Conservation (phyloP, 1,140 invertebrate genomes). For the Lepidurus couesii region DNA sequence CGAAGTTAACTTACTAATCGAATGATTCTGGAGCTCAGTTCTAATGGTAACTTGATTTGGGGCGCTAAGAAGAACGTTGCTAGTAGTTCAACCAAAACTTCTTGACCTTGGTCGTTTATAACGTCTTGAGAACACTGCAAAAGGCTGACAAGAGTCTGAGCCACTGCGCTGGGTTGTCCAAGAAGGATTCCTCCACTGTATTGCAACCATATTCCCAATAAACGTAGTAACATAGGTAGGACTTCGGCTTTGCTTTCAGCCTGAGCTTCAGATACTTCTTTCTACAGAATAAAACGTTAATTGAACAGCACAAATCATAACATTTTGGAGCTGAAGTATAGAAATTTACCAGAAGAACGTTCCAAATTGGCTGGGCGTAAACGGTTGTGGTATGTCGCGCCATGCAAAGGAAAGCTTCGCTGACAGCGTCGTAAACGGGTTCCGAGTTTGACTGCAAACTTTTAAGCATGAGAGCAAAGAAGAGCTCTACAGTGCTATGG, state of each 20-base stretch:
- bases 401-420: constrained; percentile 24
- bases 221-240: neutral
- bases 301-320: neutral
- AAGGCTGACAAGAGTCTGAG: neutral
- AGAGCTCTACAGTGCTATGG: constrained; percentile 65
- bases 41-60: neutral
- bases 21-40: neutral
- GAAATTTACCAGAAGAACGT: constrained; percentile 40
- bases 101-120: neutral
- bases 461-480: constrained; percentile 57
- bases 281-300: constrained; percentile 11
- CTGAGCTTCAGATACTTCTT: neutral
- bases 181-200: constrained; percentile 59
- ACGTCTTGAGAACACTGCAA: neutral
- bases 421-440: constrained; percentile 25
- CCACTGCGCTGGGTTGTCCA: constrained; percentile 49
- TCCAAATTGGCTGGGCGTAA: constrained; percentile 39
- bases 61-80: constrained; percentile 47
- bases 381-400: constrained; percentile 36
- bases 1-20: neutral
- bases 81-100: constrained; percentile 41
- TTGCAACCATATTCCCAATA: constrained; percentile 44
- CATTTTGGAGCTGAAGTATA: constrained; percentile 36
- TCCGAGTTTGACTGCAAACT: constrained; percentile 44
- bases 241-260: constrained; percentile 2